These are phyloP conservation scores for Ips typographus DNA, from an alignment of 1,140 invertebrate genomes.

Conservation along the genomic window DNA sequence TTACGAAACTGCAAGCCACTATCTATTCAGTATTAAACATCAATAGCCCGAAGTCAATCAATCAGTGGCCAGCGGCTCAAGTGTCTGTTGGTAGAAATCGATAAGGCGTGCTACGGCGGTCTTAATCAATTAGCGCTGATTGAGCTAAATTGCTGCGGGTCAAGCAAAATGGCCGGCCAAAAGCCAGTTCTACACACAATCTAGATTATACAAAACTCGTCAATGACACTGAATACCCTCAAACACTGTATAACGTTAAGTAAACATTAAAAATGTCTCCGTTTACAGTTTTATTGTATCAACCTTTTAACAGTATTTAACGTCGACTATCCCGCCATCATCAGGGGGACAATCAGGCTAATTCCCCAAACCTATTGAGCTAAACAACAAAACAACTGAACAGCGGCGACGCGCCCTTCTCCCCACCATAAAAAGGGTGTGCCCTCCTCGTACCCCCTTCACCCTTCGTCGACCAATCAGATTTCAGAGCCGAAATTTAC, in stretches of 20 bases:
- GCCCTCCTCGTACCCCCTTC: slow-evolving; percentile 2
- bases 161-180: slow-evolving; percentile 9
- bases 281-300: too few relatives aligned
- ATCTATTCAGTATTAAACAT: too few relatives aligned
- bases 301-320: too few relatives aligned
- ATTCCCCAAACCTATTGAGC: slow-evolving; percentile 25
- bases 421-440: slow-evolving; percentile 1
- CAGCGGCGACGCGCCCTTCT: slow-evolving; percentile 11
- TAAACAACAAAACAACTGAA: slow-evolving; percentile 23
- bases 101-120: slow-evolving; percentile 25
- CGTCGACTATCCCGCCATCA: background rate
- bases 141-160: slow-evolving; percentile 39
- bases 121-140: slow-evolving; percentile 42
- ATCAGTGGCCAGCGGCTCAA: slow-evolving; percentile 18
- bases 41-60: slow-evolving; percentile 15
- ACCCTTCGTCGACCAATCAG: slow-evolving; percentile 11
- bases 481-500: slow-evolving; percentile 14
- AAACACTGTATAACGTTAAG: too few relatives aligned
- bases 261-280: too few relatives aligned
- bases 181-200: background rate
- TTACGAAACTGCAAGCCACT: too few relatives aligned
- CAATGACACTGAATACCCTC: too few relatives aligned
- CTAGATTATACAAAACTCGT: too few relatives aligned
- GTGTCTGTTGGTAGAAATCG: slow-evolving; percentile 17
- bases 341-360: slow-evolving; percentile 20